Conservation (phyloP, 2,113 vertebrate species). For the Pogonocichla stellata region DNA sequence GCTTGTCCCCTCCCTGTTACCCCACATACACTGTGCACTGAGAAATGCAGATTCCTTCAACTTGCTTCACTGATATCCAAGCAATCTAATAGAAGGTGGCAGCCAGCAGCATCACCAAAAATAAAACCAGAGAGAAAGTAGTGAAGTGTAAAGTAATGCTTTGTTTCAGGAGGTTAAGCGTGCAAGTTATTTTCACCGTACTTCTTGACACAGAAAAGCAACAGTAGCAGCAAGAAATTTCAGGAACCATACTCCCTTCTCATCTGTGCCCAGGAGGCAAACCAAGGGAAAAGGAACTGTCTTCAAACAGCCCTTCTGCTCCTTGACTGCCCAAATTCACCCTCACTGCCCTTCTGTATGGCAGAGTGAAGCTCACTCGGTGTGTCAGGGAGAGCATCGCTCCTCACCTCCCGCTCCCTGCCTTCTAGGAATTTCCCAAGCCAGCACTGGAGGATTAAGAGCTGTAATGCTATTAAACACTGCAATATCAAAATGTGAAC, state of each 20-base stretch:
- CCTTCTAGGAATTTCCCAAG: constrained; percentile 62
- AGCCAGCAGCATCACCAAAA: constrained; percentile 7
- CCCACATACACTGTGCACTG: rapidly evolving
- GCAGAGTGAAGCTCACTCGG: background rate
- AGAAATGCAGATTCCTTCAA: background rate
- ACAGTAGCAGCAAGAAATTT: background rate
- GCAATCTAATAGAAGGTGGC: background rate
- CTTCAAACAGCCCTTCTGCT: background rate
- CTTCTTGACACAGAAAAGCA: background rate
- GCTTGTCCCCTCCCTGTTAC: background rate
- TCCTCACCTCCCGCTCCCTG: background rate
- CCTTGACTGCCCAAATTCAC: background rate
- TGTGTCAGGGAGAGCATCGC: background rate
- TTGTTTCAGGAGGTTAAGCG: background rate
- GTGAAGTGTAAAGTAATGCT: background rate
- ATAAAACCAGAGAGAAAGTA: background rate
- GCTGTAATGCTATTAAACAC: constrained; percentile 28
- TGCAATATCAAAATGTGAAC: background rate
- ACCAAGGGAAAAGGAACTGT: background rate
- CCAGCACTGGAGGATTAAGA: background rate
- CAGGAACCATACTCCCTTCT: background rate
- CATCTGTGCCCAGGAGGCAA: background rate
- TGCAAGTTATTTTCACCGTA: background rate
- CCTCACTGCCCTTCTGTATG: rapidly evolving
- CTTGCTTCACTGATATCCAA: background rate